Evolutionary conservation across 2,113 vertebrate genomes (phyloP).

Genomic region (Lates calcarifer): DNA sequence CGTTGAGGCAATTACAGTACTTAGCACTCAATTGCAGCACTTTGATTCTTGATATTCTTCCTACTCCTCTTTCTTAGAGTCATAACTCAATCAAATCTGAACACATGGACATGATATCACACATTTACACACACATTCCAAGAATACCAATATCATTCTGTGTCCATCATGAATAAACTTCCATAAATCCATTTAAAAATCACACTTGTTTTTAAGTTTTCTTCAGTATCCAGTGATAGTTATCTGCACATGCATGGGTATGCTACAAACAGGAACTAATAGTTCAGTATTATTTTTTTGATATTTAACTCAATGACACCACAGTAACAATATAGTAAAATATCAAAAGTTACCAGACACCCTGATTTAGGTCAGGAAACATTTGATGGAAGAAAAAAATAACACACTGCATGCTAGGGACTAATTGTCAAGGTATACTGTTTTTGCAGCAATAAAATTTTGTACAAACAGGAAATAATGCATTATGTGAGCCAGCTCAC

Average conservation of each 20-base stretch:
- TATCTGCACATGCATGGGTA: too few relatives aligned
- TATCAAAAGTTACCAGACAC: neutral
- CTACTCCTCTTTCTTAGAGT: neutral
- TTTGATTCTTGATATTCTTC: neutral
- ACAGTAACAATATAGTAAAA: neutral
- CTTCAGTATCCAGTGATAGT: too few relatives aligned
- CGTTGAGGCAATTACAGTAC: neutral
- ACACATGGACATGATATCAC: neutral
- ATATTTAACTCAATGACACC: too few relatives aligned
- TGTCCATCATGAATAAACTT: neutral
- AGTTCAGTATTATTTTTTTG: neutral
- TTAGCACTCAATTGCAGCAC: neutral
- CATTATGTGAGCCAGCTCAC: neutral
- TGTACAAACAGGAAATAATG: slow-evolving; percentile 14
- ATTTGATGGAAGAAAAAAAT: slow-evolving; percentile 14
- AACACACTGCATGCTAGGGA: too few relatives aligned
- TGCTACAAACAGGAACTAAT: neutral
- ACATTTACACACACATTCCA: neutral
- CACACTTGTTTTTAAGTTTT: too few relatives aligned
- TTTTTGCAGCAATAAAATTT: slow-evolving; percentile 2
- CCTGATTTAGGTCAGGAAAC: neutral
- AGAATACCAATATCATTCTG: neutral
- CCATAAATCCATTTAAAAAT: neutral
- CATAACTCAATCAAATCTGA: neutral
- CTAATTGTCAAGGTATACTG: neutral